These are phyloP conservation scores for Lepidurus apus DNA, from an alignment of 1,140 invertebrate genomes.

Conservation along the genomic window DNA sequence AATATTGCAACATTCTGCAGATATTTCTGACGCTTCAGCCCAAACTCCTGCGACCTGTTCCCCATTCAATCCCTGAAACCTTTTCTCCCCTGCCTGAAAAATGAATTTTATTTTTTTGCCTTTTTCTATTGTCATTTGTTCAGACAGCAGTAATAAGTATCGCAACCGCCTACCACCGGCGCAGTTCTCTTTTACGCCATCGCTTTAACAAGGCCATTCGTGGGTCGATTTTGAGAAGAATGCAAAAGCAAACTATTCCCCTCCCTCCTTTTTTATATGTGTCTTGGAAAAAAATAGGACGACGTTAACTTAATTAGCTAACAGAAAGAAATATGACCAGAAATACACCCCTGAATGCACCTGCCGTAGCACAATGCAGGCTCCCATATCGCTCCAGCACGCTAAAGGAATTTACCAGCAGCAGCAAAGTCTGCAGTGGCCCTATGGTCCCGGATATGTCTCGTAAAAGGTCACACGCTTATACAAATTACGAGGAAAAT, in stretches of 20 bases:
- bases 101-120: too few species aligned
- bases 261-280: not conserved
- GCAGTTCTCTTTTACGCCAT: too few species aligned
- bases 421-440: not conserved
- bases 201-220: too few species aligned
- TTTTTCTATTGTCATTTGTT: too few species aligned
- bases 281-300: not conserved
- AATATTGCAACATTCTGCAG: too few species aligned
- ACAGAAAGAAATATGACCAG: not conserved
- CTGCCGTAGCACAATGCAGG: not conserved
- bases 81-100: too few species aligned
- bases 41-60: not conserved
- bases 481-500: not conserved
- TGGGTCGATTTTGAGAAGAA: not conserved
- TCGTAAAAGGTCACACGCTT: constrained; percentile 3
- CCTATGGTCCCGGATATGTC: not conserved
- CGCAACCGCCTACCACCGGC: too few species aligned
- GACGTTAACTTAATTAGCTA: constrained; percentile 15
- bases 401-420: not conserved
- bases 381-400: not conserved
- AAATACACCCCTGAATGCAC: not conserved
- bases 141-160: too few species aligned
- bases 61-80: too few species aligned
- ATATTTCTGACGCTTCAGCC: not conserved
- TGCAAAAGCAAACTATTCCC: not conserved